These are phyloP conservation scores for Motacilla tschutschensis DNA, from an alignment of 2,113 vertebrate genomes.

Conservation along the genomic window DNA sequence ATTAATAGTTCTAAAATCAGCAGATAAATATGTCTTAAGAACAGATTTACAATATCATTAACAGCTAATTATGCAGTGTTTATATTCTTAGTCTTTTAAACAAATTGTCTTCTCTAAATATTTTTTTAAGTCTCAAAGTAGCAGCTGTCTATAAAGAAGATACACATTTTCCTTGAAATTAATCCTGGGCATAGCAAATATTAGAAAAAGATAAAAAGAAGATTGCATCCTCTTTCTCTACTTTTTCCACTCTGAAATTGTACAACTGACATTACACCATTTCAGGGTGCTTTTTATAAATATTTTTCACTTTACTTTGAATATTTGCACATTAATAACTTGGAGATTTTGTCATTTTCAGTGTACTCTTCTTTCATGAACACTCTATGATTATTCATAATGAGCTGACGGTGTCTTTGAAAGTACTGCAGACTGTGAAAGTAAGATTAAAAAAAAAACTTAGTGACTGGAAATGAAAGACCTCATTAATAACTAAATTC, in stretches of 20 bases:
- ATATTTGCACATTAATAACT: constrained; percentile 54
- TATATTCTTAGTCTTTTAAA: background rate
- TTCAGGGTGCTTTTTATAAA: constrained; percentile 37
- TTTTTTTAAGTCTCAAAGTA: constrained; percentile 4
- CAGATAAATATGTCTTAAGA: background rate
- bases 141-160: background rate
- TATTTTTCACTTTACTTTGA: constrained; percentile 58
- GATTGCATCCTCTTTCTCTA: background rate
- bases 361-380: constrained; percentile 59
- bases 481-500: constrained; percentile 69
- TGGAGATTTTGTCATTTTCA: constrained; percentile 58
- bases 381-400: constrained; percentile 74
- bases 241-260: constrained; percentile 41
- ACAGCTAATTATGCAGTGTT: background rate
- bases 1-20: background rate
- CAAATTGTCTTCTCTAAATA: background rate
- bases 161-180: background rate
- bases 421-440: constrained; percentile 51
- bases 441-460: constrained; percentile 55
- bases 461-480: constrained; percentile 64
- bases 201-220: constrained; percentile 19
- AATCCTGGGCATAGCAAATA: background rate
- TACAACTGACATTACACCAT: constrained; percentile 32
- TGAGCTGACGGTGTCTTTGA: constrained; percentile 67
- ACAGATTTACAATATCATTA: background rate